A percentile compares a stretch with the other conserved stretches of the same genome.
phyloP scores from a whole-genome alignment of 1,140 invertebrate species.

The Bactericera cockerelli region DNA sequence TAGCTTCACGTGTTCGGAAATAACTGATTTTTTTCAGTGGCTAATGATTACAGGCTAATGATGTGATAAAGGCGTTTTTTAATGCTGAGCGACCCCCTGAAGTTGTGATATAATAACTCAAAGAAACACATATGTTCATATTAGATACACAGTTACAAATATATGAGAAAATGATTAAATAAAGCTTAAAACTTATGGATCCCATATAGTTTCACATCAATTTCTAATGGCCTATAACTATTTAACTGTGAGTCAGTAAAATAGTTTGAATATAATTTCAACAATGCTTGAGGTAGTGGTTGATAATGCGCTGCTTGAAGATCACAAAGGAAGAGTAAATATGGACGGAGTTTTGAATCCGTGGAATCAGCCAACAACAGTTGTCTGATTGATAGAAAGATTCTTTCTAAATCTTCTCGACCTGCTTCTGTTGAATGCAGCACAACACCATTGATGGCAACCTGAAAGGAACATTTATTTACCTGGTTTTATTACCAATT shows the following conservation, averaged over 20 bases:
- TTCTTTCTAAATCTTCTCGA: not conserved
- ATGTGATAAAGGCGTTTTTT: no score
- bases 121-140: not conserved
- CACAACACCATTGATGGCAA: not conserved
- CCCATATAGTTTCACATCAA: not conserved
- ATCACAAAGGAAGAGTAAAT: not conserved
- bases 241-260: not conserved
- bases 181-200: no score
- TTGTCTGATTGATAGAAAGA: not conserved
- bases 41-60: no score
- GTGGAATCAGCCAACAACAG: not conserved
- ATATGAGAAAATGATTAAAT: not conserved
- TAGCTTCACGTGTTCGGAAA: no score
- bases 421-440: not conserved
- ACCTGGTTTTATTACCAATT: no score
- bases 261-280: not conserved
- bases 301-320: not conserved
- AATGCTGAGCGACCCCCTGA: no score
- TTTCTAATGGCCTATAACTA: not conserved
- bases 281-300: not conserved
- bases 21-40: no score
- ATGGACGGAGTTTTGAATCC: not conserved
- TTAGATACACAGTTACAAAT: not conserved
- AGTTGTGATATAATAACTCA: no score
- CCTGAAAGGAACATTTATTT: not conserved